A percentile compares a stretch with the other conserved stretches of the same genome.
Conservation (phyloP, 1,140 invertebrate species). For the Pseudobourletiella spinata region DNA sequence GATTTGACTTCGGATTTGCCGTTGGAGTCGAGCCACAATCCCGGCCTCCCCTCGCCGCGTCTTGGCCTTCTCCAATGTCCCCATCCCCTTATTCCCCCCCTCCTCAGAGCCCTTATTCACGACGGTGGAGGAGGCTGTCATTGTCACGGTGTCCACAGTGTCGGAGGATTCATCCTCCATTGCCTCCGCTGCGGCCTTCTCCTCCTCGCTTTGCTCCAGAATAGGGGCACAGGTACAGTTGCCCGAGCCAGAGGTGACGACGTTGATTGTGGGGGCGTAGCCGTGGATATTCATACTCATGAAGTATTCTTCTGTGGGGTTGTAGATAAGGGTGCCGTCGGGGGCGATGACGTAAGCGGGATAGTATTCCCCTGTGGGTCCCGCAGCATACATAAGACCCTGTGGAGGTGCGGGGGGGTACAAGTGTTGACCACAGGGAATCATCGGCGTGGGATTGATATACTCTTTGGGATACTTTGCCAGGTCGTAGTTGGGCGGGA, state of each 20-base stretch:
- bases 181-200: slow-evolving; percentile 21
- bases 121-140: background rate
- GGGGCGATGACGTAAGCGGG: background rate
- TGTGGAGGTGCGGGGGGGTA: background rate
- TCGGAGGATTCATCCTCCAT: background rate
- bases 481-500: slow-evolving; percentile 33
- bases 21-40: slow-evolving; percentile 22
- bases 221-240: slow-evolving; percentile 30
- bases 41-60: slow-evolving; percentile 1
- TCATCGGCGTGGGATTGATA: slow-evolving; percentile 22
- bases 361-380: background rate
- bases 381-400: background rate
- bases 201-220: slow-evolving; percentile 28
- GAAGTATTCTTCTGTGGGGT: slow-evolving; percentile 4
- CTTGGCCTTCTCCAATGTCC: background rate
- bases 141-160: background rate
- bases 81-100: background rate
- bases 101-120: background rate
- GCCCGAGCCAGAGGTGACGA: background rate
- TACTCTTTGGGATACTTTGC: slow-evolving; percentile 35
- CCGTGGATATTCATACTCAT: slow-evolving; percentile 37
- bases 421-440: background rate
- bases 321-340: background rate
- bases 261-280: slow-evolving; percentile 47
- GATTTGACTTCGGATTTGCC: slow-evolving; percentile 28